phyloP scores from a whole-genome alignment of 2,113 vertebrate species.

The Vulpes lagopus region DNA sequence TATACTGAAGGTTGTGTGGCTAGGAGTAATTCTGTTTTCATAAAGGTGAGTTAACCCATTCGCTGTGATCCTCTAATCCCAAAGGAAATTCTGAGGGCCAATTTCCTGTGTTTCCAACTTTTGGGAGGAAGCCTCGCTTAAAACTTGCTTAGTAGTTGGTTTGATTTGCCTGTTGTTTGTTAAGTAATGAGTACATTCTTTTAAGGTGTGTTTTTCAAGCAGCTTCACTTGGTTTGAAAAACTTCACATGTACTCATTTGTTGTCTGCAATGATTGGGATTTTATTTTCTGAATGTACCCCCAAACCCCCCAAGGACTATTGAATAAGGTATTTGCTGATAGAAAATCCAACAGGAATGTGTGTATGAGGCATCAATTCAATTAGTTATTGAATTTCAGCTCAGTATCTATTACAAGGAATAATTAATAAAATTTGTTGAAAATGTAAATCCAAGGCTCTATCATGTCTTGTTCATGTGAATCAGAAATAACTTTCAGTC shows the following conservation, averaged over 20 bases:
- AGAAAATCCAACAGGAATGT: conserved; percentile 60
- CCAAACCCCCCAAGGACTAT: conserved; percentile 39
- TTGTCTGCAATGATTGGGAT: conserved; percentile 14
- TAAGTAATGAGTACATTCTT: conserved; percentile 51
- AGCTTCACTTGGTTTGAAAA: conserved; percentile 63
- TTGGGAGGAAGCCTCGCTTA: conserved; percentile 31
- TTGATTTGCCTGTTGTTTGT: conserved; percentile 30
- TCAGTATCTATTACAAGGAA: conserved; percentile 64
- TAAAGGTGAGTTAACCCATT: conserved; percentile 9
- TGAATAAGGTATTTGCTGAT: conserved; percentile 58
- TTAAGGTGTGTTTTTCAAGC: conserved; percentile 58
- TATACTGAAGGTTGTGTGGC: not conserved
- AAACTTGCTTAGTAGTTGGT: conserved; percentile 45
- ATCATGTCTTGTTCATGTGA: conserved; percentile 73
- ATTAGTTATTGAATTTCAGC: conserved; percentile 66
- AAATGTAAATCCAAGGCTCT: conserved; percentile 66
- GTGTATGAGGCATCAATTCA: conserved; percentile 67
- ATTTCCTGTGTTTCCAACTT: conserved; percentile 41
- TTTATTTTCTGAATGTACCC: conserved; percentile 61
- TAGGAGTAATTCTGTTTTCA: conserved; percentile 6
- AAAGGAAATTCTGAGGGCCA: conserved; percentile 46
- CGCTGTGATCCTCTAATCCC: conserved; percentile 29
- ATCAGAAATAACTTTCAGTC: conserved; percentile 16
- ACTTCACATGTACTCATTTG: not conserved
- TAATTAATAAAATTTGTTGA: conserved; percentile 77